Evolutionary conservation across 2,888 invertebrate species (phyloP), one percentile per base, ranked within the genome.

Genomic region (Heliconius aoede): DNA sequence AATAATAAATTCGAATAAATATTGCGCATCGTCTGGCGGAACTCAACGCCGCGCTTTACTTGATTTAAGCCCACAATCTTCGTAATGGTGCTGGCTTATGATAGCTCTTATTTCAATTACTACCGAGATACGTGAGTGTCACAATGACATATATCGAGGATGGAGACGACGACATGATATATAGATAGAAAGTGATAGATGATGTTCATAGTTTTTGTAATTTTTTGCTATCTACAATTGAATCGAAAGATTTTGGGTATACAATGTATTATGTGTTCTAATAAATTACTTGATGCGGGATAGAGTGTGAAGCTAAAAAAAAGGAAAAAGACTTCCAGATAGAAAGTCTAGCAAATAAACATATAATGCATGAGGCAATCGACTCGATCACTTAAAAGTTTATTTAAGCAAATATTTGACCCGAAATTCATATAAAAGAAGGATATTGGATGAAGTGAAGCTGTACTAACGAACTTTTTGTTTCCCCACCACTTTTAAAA

Each of bases 401-500:
- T 24, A 36, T 28, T 40, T 61, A 21, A 40, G 60, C 28, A 26
- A 60, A 36, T 40, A 40, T 26, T 28, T 40, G 4, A 60, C 60
- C 60, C 60, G 24, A 60, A 72, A 26, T 61, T 72, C 40, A 7
- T 24, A 40, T 72, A 28, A 60, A 61, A 71, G 40, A 62, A 62
- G 26, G 62, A 55, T 64, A 71, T 75, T 64, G 75, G 71, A 26
- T 26, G 15, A 55, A 75, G 26, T 32, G 46, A 51, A 71, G 71
- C 71, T 55, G 32, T 40, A 51, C 71, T 71, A 61, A 32, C 46
- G 61, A 69, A 64, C 71, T 71, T 74, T 67, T 75, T 72, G 72
- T 72, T 72, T 72, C 18, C 62, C n/a, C 15, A 7, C 15, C 75
- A 32, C 18, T 62, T 55, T 75, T 68, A 15, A 71, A 71, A 46